phyloP scores from a whole-genome alignment of 1,140 invertebrate genomes.

The Patella vulgata region DNA sequence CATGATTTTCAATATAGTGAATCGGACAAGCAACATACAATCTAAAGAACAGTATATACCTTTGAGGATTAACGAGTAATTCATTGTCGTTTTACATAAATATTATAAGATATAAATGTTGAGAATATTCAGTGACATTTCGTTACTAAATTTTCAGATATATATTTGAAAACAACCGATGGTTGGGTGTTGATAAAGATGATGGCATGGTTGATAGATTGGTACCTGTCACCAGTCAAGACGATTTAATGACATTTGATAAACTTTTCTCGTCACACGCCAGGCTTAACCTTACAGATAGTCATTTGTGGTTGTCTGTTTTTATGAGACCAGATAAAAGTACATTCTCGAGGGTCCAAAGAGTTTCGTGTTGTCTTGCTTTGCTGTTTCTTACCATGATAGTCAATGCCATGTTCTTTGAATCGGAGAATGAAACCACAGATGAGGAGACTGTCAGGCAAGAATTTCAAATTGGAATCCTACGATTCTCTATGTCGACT shows the following conservation, averaged over 20 bases:
- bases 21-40: no score
- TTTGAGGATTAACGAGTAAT: no score
- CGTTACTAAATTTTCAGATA: conserved; percentile 55
- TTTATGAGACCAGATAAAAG: conserved; percentile 55
- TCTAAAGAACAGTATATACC: no score
- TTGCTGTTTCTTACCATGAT: conserved; percentile 65
- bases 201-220: conserved; percentile 57
- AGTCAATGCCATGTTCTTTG: conserved; percentile 66
- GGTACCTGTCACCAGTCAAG: conserved; percentile 46
- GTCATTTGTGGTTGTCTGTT: conserved; percentile 64
- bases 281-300: conserved; percentile 62
- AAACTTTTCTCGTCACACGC: conserved; percentile 60
- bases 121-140: no score
- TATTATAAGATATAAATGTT: no score
- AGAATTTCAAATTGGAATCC: conserved; percentile 31
- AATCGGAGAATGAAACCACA: conserved; percentile 15
- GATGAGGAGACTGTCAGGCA: conserved; percentile 24
- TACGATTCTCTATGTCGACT: conserved; percentile 33
- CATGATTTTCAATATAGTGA: no score
- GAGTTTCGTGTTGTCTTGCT: conserved; percentile 57
- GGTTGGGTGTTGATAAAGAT: conserved; percentile 60
- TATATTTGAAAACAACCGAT: conserved; percentile 57
- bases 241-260: conserved; percentile 55
- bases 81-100: no score
- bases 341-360: conserved; percentile 64